Conservation (phyloP, 2,113 vertebrate genomes). For the Crotalus helleri region DNA sequence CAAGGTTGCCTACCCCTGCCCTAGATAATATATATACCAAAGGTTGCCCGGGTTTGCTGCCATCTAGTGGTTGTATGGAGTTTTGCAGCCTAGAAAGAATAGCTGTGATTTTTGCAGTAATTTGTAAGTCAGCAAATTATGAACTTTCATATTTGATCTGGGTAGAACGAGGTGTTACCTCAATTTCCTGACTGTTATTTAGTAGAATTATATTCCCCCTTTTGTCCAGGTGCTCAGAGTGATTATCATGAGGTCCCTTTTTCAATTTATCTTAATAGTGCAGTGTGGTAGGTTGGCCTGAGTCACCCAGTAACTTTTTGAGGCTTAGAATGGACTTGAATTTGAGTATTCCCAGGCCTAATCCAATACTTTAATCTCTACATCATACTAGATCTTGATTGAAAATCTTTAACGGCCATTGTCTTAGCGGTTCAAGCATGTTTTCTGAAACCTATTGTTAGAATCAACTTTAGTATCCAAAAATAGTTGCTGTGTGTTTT, state of each 20-base stretch:
- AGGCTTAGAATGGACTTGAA: not conserved
- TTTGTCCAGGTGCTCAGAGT: not conserved
- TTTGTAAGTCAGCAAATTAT: not conserved
- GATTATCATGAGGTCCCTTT: not conserved
- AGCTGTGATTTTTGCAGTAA: not conserved
- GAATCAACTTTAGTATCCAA: not conserved
- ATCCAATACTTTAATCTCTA: not conserved
- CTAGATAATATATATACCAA: not conserved
- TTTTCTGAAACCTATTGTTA: not conserved
- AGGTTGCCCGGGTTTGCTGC: not conserved
- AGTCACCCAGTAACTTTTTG: not conserved
- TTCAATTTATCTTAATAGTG: not conserved
- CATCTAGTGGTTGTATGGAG: not conserved
- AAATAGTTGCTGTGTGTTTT: not conserved
- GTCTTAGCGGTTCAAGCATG: not conserved
- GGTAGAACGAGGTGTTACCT: not conserved
- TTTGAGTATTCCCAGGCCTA: not conserved
- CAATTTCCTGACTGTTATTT: not conserved
- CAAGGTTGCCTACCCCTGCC: no score
- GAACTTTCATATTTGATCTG: not conserved
- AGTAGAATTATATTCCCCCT: not conserved
- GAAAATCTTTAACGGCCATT: not conserved
- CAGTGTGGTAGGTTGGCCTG: not conserved
- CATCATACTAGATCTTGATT: not conserved
- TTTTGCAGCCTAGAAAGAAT: not conserved